Percentiles rank a stretch among this genome's conserved stretches.
phyloP scores from a whole-genome alignment of 2,888 invertebrate species.

The Hartigia nigra region DNA sequence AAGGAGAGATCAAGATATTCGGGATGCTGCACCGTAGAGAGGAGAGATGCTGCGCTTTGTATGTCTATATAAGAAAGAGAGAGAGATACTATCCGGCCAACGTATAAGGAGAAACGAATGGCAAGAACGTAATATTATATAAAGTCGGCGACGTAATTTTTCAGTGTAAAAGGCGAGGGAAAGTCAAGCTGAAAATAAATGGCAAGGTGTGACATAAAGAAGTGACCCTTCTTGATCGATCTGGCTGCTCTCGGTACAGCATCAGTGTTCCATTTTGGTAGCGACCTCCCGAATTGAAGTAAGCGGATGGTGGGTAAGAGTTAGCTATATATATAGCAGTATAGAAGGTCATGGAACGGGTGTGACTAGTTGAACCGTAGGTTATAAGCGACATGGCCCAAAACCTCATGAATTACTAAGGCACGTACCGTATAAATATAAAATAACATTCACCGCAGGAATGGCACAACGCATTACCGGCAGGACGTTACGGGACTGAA shows the following conservation, averaged over 20 bases:
- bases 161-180: background rate
- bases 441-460: constrained; percentile 39
- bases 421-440: constrained; percentile 43
- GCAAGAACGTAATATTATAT: background rate
- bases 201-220: background rate
- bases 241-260: background rate
- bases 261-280: background rate
- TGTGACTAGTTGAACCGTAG: constrained; percentile 16
- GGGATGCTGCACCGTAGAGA: background rate
- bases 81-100: background rate
- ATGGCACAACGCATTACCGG: constrained; percentile 12
- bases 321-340: background rate
- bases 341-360: background rate
- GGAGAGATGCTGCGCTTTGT: background rate
- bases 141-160: background rate
- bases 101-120: background rate
- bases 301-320: background rate
- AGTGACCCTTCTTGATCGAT: background rate
- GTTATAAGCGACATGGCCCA: constrained; percentile 32
- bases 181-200: background rate
- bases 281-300: background rate
- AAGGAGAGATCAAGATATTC: background rate
- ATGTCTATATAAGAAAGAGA: background rate
- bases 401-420: constrained; percentile 50
- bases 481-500: background rate